phyloP scores from a whole-genome alignment of 2,797 vertebrate genomes.

The Pangasius larnaudii region DNA sequence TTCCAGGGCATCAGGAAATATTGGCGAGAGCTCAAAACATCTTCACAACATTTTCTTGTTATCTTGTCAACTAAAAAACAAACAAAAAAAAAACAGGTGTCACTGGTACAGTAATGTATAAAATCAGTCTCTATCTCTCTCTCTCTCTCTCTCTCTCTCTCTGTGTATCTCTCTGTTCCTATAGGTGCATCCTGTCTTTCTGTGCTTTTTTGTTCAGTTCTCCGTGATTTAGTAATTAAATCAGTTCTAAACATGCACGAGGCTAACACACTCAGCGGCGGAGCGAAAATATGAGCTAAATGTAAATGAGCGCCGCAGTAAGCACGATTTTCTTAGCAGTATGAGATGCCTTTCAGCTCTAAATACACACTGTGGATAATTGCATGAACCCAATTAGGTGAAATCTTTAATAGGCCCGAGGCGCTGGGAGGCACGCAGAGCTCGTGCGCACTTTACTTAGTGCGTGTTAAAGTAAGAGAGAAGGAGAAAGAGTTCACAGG shows the following conservation, averaged over 20 bases:
- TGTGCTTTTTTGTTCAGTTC: not conserved
- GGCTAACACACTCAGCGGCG: not conserved
- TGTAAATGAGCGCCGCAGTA: conserved; percentile 47
- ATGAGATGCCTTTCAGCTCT: conserved; percentile 43
- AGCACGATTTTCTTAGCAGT: conserved; percentile 48
- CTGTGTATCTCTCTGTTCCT: not conserved
- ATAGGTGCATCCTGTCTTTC: not conserved
- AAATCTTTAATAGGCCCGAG: conserved; percentile 51
- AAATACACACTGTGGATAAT: conserved; percentile 51
- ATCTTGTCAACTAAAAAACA: not conserved
- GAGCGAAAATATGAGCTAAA: conserved; percentile 32
- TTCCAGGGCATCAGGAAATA: no score
- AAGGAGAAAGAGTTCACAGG: conserved; percentile 15
- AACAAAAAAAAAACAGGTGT: not conserved
- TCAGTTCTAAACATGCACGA: not conserved
- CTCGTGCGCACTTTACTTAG: conserved; percentile 11
- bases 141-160: not conserved
- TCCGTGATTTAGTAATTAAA: not conserved
- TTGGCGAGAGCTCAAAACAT: no score
- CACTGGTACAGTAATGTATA: not conserved
- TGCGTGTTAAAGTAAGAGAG: not conserved
- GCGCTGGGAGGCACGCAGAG: conserved; percentile 32
- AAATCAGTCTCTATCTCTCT: not conserved
- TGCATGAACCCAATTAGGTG: conserved; percentile 41
- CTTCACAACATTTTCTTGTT: no score